Evolutionary conservation across 2,888 invertebrate species (phyloP).

Genomic region (Lypha dubia): DNA sequence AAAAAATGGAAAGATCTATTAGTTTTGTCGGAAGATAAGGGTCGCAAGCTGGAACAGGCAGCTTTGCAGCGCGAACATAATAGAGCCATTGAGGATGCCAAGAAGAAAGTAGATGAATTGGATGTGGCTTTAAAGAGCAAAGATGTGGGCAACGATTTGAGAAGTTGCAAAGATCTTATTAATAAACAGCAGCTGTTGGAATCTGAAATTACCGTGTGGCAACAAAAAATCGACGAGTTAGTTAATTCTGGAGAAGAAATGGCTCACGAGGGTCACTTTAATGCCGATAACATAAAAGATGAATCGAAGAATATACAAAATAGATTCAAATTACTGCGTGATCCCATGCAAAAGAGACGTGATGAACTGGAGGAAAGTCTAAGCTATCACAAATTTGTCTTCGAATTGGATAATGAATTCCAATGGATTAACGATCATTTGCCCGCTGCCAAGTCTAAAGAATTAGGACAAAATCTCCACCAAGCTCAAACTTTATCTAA

Average conservation of each 20-base stretch:
- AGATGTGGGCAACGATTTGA: slow-evolving; percentile 93
- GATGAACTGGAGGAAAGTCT: slow-evolving; percentile 92
- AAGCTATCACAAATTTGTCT: slow-evolving; percentile 93
- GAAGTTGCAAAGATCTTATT: slow-evolving; percentile 95
- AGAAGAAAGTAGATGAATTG: slow-evolving; percentile 93
- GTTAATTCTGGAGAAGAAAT: slow-evolving; percentile 93
- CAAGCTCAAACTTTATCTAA: slow-evolving; percentile 96
- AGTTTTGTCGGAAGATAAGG: slow-evolving; percentile 86
- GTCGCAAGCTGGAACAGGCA: slow-evolving; percentile 94
- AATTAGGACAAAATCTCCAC: slow-evolving; percentile 92
- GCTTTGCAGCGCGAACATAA: slow-evolving; percentile 91
- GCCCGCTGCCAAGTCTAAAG: slow-evolving; percentile 90
- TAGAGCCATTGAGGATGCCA: slow-evolving; percentile 94
- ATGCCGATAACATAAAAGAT: slow-evolving; percentile 92
- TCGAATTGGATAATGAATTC: slow-evolving; percentile 95
- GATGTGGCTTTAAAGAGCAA: slow-evolving; percentile 90
- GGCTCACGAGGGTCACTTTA: slow-evolving; percentile 97
- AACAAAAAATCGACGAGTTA: slow-evolving; percentile 90
- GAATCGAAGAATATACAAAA: slow-evolving; percentile 90
- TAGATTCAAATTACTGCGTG: slow-evolving; percentile 88
- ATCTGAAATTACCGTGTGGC: slow-evolving; percentile 92
- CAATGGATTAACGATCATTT: slow-evolving; percentile 97
- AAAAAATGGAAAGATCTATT: slow-evolving; percentile 90
- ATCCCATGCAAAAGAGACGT: slow-evolving; percentile 88
- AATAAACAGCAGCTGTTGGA: slow-evolving; percentile 95